Evolutionary conservation across 2,113 vertebrate genomes (phyloP).

Genomic region (Indicator maculatus): DNA sequence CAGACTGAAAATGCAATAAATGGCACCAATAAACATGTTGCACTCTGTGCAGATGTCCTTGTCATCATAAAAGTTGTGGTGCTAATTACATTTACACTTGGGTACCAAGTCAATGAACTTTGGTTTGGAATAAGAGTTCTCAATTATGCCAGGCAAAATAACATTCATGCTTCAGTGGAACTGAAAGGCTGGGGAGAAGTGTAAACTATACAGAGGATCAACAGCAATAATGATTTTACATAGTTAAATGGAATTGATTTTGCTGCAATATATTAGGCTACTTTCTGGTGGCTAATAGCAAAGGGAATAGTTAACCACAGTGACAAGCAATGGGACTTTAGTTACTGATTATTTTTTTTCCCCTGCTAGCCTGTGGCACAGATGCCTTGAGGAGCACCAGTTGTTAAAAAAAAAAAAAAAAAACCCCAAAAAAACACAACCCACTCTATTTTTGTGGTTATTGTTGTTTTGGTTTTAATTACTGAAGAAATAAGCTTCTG

Average conservation of each 20-base stretch:
- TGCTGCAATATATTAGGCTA: background rate
- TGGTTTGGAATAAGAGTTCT: constrained; percentile 52
- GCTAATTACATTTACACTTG: constrained; percentile 62
- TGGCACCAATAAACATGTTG: constrained; percentile 6
- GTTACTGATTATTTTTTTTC: background rate
- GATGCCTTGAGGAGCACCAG: background rate
- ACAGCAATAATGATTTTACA: background rate
- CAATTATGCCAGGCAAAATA: constrained; percentile 48
- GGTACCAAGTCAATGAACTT: constrained; percentile 50
- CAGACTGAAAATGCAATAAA: constrained; percentile 26
- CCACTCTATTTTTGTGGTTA: background rate
- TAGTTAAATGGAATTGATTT: constrained; percentile 7
- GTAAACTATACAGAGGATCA: background rate
- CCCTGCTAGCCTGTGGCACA: background rate
- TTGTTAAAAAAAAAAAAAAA: no score
- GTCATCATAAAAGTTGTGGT: constrained; percentile 26
- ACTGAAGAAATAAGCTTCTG: background rate
- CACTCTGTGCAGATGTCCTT: constrained; percentile 30
- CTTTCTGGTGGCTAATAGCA: background rate
- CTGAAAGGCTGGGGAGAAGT: constrained; percentile 25
- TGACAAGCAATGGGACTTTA: background rate
- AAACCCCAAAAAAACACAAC: background rate
- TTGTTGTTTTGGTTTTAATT: background rate
- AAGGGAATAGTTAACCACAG: background rate
- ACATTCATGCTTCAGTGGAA: constrained; percentile 45